Evolutionary conservation across 1,140 invertebrate genomes (phyloP).

Genomic region (Gryllus bimaculatus): DNA sequence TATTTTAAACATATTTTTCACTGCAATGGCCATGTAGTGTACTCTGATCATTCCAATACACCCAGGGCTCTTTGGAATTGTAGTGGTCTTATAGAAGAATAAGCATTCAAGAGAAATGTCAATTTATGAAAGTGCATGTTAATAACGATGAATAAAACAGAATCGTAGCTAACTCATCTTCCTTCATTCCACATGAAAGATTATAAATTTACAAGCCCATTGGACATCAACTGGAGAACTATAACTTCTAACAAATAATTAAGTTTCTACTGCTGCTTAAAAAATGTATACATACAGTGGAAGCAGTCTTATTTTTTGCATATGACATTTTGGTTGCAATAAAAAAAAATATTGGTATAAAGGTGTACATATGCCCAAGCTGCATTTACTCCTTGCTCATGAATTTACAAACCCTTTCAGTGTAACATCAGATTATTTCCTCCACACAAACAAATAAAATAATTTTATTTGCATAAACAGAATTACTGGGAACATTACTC

Average conservation of each 20-base stretch:
- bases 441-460: not conserved
- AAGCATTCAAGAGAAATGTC: too few relatives aligned
- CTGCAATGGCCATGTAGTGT: too few relatives aligned
- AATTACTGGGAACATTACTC: not conserved
- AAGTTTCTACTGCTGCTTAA: not conserved
- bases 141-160: too few relatives aligned
- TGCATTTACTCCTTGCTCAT: not conserved
- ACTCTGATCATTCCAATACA: too few relatives aligned
- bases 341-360: not conserved
- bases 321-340: not conserved
- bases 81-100: too few relatives aligned
- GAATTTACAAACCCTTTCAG: not conserved
- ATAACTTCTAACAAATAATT: not conserved
- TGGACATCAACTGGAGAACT: too few relatives aligned
- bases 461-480: not conserved
- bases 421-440: not conserved
- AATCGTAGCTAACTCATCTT: too few relatives aligned
- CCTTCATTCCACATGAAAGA: too few relatives aligned
- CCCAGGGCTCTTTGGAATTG: too few relatives aligned
- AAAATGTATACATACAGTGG: not conserved
- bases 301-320: conserved; percentile 2
- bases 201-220: too few relatives aligned
- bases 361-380: not conserved
- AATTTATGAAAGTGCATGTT: too few relatives aligned
- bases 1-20: too few relatives aligned